phyloP scores from a whole-genome alignment of 2,888 invertebrate genomes.

The Trachelus iudaicus region DNA sequence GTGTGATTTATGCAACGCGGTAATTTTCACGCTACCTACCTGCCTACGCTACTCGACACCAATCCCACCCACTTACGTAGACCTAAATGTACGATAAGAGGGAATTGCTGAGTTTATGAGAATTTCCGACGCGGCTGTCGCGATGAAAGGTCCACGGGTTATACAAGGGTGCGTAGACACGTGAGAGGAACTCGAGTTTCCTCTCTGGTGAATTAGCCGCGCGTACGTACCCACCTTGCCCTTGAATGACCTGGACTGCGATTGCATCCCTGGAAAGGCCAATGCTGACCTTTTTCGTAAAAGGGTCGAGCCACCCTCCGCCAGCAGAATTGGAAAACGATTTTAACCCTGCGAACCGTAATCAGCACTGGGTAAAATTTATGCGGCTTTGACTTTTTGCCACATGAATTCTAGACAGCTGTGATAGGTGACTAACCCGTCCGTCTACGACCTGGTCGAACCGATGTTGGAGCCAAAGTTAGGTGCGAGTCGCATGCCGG shows the following conservation, averaged over 20 bases:
- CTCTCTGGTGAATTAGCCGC: not conserved
- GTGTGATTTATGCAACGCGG: conserved; percentile 47
- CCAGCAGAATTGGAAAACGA: not conserved
- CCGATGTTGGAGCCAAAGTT: not conserved
- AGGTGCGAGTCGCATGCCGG: not conserved
- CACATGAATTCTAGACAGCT: not conserved
- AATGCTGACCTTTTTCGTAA: not conserved
- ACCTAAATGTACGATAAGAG: not conserved
- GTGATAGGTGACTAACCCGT: not conserved
- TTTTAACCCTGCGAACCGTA: conserved; percentile 1
- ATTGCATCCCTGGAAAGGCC: not conserved
- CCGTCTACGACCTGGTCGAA: not conserved
- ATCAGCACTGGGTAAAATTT: not conserved
- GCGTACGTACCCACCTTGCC: not conserved
- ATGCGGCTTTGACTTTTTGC: conserved; percentile 4
- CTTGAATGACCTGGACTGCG: not conserved
- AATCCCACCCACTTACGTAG: not conserved
- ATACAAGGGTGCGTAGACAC: conserved; percentile 14
- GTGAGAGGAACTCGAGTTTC: not conserved
- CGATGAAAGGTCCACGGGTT: conserved; percentile 17
- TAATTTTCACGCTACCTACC: conserved; percentile 32
- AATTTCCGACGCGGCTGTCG: not conserved
- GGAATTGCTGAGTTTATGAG: not conserved
- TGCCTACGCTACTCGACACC: not conserved
- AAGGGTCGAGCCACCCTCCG: not conserved